Evolutionary conservation across 2,113 vertebrate species (phyloP), one percentile per base, ranked within the genome.

Genomic region (Mustela nigripes): DNA sequence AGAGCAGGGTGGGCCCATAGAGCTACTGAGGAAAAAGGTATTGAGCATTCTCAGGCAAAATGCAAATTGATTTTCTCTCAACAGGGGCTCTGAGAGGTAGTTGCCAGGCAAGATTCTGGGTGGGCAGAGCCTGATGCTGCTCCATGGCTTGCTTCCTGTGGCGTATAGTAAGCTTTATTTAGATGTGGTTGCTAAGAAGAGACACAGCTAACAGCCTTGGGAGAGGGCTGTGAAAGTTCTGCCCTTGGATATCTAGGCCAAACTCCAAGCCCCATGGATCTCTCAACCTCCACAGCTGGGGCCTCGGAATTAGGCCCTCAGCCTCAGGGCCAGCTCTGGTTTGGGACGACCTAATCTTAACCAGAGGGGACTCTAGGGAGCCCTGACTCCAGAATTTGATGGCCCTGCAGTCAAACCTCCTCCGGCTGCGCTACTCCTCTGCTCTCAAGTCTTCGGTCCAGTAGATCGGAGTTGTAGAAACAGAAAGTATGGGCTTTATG

Each of bases 41-140:
- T 85, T 45, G 18, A 82, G 21, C 4, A 19, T 8, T 63, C 33
- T 42, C 76, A 83, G 15, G 81, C 21, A 74, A 91, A 67, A 79
- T 15, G 62, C 28, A 79, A 67, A 89, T 5, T 90, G 12, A 11
- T 67, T 92, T 22, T 93, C n/a, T 89, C 78, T 74, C 26, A 71
- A 12, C 8, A 60, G 28, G n/a, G 11, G 10, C 16, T 82, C 21
- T 65, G 36, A 39, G 4, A 85, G 33, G n/a, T 7, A 24, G 21
- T 15, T 62, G 45, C 33, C 80, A 74, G 58, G 65, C 2, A 78
- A 88, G 24, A 11, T 5, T 28, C 36, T 39, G 28, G 14, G 45
- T n/a, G 65, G 50, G 11, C 19, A 14, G 26, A 58, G 48, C 8
- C 12, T 31, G 2, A 33, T 28, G 19, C 3, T 60, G 10, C 14